A percentile compares a stretch with the other conserved stretches of the same genome.
phyloP scores from a whole-genome alignment of 1,140 invertebrate genomes.

The Drosophila willistoni region DNA sequence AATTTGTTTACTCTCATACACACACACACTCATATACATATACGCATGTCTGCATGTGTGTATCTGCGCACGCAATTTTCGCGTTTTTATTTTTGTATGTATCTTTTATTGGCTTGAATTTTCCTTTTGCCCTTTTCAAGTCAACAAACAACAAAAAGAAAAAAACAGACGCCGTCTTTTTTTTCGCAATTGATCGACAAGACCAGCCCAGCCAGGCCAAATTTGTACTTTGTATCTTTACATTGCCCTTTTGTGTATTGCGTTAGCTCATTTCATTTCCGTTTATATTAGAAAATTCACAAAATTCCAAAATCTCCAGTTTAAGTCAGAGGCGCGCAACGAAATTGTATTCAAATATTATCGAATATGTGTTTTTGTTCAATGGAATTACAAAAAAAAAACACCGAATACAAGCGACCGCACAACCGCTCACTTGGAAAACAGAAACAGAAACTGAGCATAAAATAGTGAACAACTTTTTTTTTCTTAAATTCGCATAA shows the following conservation, averaged over 20 bases:
- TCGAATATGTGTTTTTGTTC: background rate
- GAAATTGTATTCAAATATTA: background rate
- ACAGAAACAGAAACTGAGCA: constrained; percentile 7
- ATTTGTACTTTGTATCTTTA: constrained; percentile 9
- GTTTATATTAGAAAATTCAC: background rate
- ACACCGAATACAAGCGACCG: background rate
- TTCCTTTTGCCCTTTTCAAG: constrained; percentile 71
- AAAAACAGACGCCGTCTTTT: constrained; percentile 38
- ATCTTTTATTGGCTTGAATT: constrained; percentile 77
- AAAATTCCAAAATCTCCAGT: background rate
- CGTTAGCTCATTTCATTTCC: background rate
- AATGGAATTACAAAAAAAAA: background rate
- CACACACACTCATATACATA: constrained; percentile 23
- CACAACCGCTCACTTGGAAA: constrained; percentile 7
- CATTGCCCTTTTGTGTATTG: constrained; percentile 4
- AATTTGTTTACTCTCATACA: constrained; percentile 53
- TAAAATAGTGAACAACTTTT: constrained; percentile 13
- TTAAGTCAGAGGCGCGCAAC: background rate
- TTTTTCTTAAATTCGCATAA: constrained; percentile 7
- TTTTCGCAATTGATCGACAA: constrained; percentile 13
- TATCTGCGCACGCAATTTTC: constrained; percentile 57
- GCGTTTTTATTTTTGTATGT: constrained; percentile 75
- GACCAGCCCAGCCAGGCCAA: constrained; percentile 12
- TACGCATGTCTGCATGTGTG: constrained; percentile 28
- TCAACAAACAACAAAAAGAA: background rate